Conservation (phyloP, 1,140 invertebrate species). For the Meloidogyne chitwoodi region DNA sequence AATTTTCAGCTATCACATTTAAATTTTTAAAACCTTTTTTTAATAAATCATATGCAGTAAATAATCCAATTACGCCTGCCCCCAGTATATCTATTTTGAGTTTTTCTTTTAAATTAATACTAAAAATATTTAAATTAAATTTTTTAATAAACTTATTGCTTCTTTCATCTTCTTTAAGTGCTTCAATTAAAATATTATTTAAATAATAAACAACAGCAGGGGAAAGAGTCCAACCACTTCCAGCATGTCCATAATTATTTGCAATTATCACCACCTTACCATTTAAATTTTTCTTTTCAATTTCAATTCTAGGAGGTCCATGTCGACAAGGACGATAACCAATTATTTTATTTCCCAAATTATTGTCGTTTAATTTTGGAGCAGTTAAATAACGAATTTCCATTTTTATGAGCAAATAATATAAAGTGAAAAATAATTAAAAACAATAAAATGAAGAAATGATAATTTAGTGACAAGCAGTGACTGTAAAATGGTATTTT, state of each 20-base stretch:
- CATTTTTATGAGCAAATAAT: neutral
- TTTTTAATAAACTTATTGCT: neutral
- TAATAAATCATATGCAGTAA: slow-evolving; percentile 1
- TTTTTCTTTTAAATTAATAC: neutral
- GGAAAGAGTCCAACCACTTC: neutral
- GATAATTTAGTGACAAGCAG: neutral
- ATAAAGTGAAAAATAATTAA: too few species aligned
- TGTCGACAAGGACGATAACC: neutral
- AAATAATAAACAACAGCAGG: neutral
- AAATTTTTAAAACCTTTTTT: neutral
- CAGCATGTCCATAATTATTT: neutral
- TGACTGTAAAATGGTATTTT: too few species aligned
- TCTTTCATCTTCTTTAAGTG: neutral
- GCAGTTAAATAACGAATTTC: neutral
- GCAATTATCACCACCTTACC: neutral
- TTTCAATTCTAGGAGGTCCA: neutral
- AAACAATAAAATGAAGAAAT: too few species aligned
- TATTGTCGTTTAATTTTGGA: neutral
- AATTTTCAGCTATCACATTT: neutral
- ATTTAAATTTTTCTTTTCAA: neutral
- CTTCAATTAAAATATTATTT: neutral
- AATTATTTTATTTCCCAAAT: neutral
- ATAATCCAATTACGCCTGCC: neutral
- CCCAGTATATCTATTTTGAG: neutral
- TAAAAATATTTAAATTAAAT: neutral